These are phyloP conservation scores for Nasonia vitripennis DNA, from an alignment of 1,140 invertebrate species.

Conservation along the genomic window DNA sequence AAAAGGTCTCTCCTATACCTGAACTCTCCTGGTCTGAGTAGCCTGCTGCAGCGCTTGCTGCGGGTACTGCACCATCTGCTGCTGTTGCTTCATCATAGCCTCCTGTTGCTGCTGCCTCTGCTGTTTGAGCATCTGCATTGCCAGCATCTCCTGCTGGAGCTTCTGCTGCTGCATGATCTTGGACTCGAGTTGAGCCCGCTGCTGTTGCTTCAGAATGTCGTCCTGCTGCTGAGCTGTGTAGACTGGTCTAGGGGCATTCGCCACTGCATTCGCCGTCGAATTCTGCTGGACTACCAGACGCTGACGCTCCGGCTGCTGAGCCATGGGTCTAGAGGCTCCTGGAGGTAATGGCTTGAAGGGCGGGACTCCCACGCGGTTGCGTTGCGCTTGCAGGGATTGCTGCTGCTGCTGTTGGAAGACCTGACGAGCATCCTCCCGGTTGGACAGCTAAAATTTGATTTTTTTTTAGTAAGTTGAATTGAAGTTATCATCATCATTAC, in stretches of 20 bases:
- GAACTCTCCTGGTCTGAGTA: slow-evolving; percentile 67
- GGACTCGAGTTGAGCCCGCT: slow-evolving; percentile 67
- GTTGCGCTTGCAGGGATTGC: slow-evolving; percentile 8
- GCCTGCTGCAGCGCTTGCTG: slow-evolving; percentile 62
- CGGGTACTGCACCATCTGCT: slow-evolving; percentile 55
- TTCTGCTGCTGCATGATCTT: slow-evolving; percentile 65
- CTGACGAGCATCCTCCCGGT: slow-evolving; percentile 55
- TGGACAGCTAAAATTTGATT: slow-evolving; percentile 52
- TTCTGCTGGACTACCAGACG: slow-evolving; percentile 69
- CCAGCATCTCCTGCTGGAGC: slow-evolving; percentile 63
- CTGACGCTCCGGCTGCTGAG: slow-evolving; percentile 74
- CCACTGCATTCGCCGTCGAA: slow-evolving; percentile 45
- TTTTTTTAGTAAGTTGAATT: too few relatives aligned
- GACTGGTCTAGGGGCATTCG: slow-evolving; percentile 62
- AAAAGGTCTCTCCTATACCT: slow-evolving; percentile 57
- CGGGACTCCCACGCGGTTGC: slow-evolving; percentile 73
- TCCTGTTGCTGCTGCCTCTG: slow-evolving; percentile 73
- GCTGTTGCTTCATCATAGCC: slow-evolving; percentile 65
- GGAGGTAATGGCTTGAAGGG: slow-evolving; percentile 85
- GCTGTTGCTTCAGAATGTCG: slow-evolving; percentile 63
- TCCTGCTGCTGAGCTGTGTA: slow-evolving; percentile 68
- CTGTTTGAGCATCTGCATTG: slow-evolving; percentile 70
- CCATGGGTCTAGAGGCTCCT: slow-evolving; percentile 74
- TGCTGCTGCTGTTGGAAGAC: slow-evolving; percentile 1
- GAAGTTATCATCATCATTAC: too few relatives aligned